These are phyloP conservation scores for Eugnorisma glareosa DNA, from an alignment of 2,888 invertebrate species.

Conservation along the genomic window DNA sequence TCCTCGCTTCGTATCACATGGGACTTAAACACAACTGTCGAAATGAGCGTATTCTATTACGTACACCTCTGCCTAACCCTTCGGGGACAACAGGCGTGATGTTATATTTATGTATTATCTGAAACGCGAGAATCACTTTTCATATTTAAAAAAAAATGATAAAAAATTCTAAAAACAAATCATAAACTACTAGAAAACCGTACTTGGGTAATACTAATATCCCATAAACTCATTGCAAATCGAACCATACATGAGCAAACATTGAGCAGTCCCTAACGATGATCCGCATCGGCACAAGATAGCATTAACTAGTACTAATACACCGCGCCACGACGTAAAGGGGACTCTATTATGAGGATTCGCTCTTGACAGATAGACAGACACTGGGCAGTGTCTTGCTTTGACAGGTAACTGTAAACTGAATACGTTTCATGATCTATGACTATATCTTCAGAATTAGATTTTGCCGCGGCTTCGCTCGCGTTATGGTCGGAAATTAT, in stretches of 20 bases:
- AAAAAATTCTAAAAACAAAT: not conserved
- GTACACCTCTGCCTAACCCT: no score
- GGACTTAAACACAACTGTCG: no score
- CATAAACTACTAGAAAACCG: not conserved
- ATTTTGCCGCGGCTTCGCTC: not conserved
- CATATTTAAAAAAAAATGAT: no score
- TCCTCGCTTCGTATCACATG: no score
- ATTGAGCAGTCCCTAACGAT: conserved; percentile 48
- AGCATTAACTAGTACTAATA: conserved; percentile 47
- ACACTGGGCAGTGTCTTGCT: not conserved
- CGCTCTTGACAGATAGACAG: conserved; percentile 22
- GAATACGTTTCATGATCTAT: conserved; percentile 34
- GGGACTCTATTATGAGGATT: conserved; percentile 55
- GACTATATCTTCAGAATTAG: not conserved
- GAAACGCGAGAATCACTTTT: no score
- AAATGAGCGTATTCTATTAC: no score
- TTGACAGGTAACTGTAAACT: conserved; percentile 4
- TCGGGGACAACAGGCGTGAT: no score
- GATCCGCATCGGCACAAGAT: conserved; percentile 44
- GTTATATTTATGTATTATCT: no score
- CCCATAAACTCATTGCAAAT: not conserved
- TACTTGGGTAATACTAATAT: not conserved
- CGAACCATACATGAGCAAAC: conserved; percentile 9
- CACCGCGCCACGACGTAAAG: conserved; percentile 34
- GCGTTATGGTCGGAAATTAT: not conserved